Evolutionary conservation across 1,140 invertebrate genomes (phyloP).

Genomic region (Heliothis subflexa): DNA sequence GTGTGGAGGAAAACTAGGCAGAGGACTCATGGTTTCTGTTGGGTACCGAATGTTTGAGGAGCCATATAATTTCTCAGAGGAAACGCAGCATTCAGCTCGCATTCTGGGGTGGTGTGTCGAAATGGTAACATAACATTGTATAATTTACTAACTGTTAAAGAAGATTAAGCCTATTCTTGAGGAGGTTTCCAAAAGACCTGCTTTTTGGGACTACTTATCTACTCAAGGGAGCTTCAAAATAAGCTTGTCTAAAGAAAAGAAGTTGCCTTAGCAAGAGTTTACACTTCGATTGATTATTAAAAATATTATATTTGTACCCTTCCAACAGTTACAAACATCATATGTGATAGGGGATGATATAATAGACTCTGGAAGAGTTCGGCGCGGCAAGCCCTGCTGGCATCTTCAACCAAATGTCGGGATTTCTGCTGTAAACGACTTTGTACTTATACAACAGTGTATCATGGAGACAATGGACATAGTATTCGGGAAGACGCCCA

Average conservation of each 20-base stretch:
- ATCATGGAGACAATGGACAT: constrained; percentile 42
- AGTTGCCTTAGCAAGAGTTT: no score
- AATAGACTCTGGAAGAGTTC: constrained; percentile 92
- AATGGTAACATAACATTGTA: constrained; percentile 88
- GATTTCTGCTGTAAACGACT: constrained; percentile 93
- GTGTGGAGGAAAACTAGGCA: constrained; percentile 2
- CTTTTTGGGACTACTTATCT: no score
- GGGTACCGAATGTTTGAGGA: constrained; percentile 89
- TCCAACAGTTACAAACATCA: background rate
- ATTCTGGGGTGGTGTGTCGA: constrained; percentile 97
- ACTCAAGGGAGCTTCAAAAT: no score
- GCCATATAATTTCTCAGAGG: constrained; percentile 88
- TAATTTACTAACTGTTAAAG: background rate
- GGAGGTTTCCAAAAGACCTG: no score
- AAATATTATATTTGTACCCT: background rate
- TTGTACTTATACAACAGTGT: constrained; percentile 56
- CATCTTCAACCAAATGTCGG: constrained; percentile 92
- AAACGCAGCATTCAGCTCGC: constrained; percentile 91
- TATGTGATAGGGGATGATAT: constrained; percentile 92
- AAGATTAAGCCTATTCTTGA: background rate
- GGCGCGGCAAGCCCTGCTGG: constrained; percentile 95
- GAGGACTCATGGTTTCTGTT: background rate
- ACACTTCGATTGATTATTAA: no score
- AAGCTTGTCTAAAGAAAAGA: no score
- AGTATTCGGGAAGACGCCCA: constrained; percentile 8